phyloP scores from a whole-genome alignment of 2,113 vertebrate genomes.

The Delphinus delphis region DNA sequence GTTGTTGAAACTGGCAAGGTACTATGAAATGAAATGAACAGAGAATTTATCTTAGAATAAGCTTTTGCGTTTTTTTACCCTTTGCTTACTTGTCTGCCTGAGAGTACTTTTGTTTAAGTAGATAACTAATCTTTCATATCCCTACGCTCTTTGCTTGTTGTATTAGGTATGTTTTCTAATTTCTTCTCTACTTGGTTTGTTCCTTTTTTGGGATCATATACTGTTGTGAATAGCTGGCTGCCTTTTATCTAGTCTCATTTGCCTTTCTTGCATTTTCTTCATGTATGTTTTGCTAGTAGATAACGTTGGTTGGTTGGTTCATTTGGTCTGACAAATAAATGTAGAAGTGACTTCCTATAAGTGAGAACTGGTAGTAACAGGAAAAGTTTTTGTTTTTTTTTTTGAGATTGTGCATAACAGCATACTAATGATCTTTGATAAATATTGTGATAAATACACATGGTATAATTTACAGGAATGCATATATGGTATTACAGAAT shows the following conservation, averaged over 20 bases:
- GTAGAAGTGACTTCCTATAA: not conserved
- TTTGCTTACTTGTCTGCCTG: not conserved
- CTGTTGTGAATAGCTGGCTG: not conserved
- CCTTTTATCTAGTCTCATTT: not conserved
- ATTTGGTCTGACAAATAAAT: constrained; percentile 29
- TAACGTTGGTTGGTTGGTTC: not conserved
- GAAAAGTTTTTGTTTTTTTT: not conserved
- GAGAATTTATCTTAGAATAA: not conserved
- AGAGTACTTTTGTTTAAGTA: not conserved
- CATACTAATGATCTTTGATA: constrained; percentile 21
- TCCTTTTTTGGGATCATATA: not conserved
- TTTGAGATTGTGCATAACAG: not conserved
- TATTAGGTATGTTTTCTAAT: not conserved
- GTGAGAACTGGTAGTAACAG: constrained; percentile 43
- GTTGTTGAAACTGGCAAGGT: not conserved
- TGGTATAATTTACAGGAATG: not conserved
- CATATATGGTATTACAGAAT: not conserved
- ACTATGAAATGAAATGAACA: not conserved
- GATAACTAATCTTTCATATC: not conserved
- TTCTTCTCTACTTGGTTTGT: not conserved
- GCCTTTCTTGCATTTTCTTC: not conserved
- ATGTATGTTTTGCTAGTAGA: not conserved
- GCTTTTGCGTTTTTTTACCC: not conserved
- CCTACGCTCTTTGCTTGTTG: not conserved
- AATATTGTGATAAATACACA: not conserved